These are phyloP conservation scores for Pachymerium ferrugineum DNA, from an alignment of 2,888 invertebrate species.

Conservation along the genomic window DNA sequence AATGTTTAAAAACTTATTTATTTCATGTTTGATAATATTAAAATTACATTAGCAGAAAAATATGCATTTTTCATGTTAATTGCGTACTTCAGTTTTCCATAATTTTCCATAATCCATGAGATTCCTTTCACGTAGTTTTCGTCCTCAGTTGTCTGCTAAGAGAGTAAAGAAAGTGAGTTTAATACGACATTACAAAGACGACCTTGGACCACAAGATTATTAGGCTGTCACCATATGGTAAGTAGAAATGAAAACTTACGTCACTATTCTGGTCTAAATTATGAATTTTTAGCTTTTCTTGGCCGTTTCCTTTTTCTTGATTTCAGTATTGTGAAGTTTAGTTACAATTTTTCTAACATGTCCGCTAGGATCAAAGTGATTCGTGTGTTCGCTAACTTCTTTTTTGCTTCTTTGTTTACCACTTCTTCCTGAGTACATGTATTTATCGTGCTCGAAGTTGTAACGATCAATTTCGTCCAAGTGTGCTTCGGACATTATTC, in stretches of 20 bases:
- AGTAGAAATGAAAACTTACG: neutral
- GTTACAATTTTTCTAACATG: conserved; percentile 87
- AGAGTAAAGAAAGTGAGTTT: neutral
- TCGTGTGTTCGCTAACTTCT: conserved; percentile 80
- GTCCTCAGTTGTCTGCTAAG: neutral
- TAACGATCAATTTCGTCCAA: conserved; percentile 91
- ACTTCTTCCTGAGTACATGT: conserved; percentile 76
- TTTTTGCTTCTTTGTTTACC: conserved; percentile 87
- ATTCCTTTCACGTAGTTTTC: neutral
- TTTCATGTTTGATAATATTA: no score
- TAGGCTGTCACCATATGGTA: neutral
- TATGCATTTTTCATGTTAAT: no score
- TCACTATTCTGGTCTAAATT: neutral
- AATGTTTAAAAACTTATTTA: no score
- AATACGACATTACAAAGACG: no score
- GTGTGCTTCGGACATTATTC: conserved; percentile 69
- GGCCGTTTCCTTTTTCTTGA: conserved; percentile 57
- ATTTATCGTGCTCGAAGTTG: conserved; percentile 89
- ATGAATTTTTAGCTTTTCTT: neutral
- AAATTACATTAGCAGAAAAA: no score
- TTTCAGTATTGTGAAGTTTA: conserved; percentile 76
- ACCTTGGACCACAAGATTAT: neutral
- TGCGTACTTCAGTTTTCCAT: no score
- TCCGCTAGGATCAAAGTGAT: conserved; percentile 85
- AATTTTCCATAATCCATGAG: neutral